Conservation (phyloP, 2,113 vertebrate species). For the Mystacornis crossleyi region DNA sequence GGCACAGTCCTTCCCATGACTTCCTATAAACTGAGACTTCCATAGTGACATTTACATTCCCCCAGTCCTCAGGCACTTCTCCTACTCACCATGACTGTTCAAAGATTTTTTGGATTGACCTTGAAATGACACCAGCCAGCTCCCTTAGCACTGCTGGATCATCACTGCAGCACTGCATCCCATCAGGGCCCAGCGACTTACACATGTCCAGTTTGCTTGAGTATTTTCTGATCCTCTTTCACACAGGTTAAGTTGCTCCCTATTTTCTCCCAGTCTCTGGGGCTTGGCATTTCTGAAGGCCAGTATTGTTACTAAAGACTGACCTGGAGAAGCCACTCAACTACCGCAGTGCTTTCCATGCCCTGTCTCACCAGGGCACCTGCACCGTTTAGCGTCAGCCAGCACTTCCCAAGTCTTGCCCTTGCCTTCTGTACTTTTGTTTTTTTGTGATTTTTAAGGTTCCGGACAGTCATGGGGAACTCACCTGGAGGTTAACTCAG, state of each 20-base stretch:
- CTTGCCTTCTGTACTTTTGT: not conserved
- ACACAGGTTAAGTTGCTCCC: not conserved
- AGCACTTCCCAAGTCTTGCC: not conserved
- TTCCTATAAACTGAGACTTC: not conserved
- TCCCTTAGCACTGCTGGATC: not conserved
- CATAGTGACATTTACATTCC: not conserved
- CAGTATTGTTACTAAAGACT: not conserved
- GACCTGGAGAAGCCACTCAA: not conserved
- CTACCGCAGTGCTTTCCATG: not conserved
- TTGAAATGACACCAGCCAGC: not conserved
- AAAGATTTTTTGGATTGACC: not conserved
- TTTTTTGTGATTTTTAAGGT: not conserved
- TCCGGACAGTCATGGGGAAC: not conserved
- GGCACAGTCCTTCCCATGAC: not conserved
- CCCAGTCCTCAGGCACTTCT: not conserved
- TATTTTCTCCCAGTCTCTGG: not conserved
- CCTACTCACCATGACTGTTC: not conserved
- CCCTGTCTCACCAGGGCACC: not conserved
- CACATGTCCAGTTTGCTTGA: not conserved
- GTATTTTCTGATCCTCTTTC: not conserved
- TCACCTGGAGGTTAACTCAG: not conserved
- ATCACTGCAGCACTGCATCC: no score
- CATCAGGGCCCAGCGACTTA: not conserved
- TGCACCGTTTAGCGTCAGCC: not conserved
- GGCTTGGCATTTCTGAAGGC: not conserved